Conservation (phyloP, 2,113 vertebrate species). For the Cyprinodon brontotheroides region DNA sequence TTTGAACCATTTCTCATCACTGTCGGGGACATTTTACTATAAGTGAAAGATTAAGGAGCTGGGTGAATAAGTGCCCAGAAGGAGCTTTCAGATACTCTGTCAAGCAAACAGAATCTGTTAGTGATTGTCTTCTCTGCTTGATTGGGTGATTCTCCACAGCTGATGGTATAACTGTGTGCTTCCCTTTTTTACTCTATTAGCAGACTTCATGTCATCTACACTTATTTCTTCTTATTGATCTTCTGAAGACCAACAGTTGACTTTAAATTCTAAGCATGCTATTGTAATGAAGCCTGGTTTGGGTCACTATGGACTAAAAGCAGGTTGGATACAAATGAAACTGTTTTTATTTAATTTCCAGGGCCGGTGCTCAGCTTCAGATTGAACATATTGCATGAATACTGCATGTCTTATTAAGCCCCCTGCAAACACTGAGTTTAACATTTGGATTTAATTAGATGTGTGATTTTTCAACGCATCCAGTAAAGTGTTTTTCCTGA, state of each 20-base stretch:
- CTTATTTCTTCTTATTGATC: slow-evolving; percentile 16
- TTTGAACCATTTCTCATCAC: slow-evolving; percentile 7
- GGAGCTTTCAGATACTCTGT: slow-evolving; percentile 35
- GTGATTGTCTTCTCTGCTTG: slow-evolving; percentile 46
- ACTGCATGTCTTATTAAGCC: slow-evolving; percentile 4
- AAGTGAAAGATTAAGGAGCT: slow-evolving; percentile 26
- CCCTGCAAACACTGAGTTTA: background rate
- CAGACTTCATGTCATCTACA: slow-evolving; percentile 33
- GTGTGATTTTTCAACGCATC: slow-evolving; percentile 7
- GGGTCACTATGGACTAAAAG: background rate
- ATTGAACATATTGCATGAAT: slow-evolving; percentile 10
- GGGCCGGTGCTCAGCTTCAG: background rate
- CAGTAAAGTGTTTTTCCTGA: background rate
- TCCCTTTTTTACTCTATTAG: slow-evolving; percentile 23
- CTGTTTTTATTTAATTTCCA: background rate
- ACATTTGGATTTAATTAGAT: slow-evolving; percentile 15
- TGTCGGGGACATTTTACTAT: slow-evolving; percentile 28
- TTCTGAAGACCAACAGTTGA: slow-evolving; percentile 30
- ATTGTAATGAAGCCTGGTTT: background rate
- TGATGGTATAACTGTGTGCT: slow-evolving; percentile 34
- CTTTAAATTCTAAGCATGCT: slow-evolving; percentile 6
- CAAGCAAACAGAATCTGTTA: slow-evolving; percentile 27
- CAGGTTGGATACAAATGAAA: background rate
- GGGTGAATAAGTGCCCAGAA: slow-evolving; percentile 1
- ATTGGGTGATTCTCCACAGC: slow-evolving; percentile 35